These are phyloP conservation scores for Urechis unicinctus DNA, from an alignment of 2,888 invertebrate genomes.

Conservation along the genomic window DNA sequence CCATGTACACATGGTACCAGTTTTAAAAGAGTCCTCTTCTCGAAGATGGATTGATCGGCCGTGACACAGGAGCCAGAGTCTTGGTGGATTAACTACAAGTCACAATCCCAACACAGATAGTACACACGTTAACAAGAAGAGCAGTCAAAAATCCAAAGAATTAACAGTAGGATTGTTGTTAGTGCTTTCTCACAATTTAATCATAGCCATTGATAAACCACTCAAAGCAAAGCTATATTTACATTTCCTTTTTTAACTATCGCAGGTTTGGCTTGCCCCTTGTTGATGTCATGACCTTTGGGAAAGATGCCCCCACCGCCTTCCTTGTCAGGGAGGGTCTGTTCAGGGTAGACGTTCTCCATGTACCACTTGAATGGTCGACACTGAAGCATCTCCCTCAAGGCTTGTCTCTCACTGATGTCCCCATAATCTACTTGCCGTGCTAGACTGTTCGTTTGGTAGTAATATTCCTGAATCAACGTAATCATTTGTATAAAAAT, in stretches of 20 bases:
- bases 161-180: too few relatives aligned
- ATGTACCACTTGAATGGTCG: constrained; percentile 78
- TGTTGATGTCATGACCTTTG: constrained; percentile 1
- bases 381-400: constrained; percentile 72
- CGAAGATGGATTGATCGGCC: constrained; percentile 68
- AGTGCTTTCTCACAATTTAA: too few relatives aligned
- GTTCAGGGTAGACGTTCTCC: constrained; percentile 65
- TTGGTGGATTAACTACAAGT: constrained; percentile 66
- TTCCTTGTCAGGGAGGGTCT: constrained; percentile 19
- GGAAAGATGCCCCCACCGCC: constrained; percentile 5
- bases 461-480: constrained; percentile 69
- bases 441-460: constrained; percentile 61
- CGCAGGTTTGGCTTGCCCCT: not conserved
- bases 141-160: too few relatives aligned
- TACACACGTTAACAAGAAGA: too few relatives aligned
- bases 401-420: constrained; percentile 64
- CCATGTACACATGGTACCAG: constrained; percentile 61
- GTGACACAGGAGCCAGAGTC: constrained; percentile 73
- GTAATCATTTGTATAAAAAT: too few relatives aligned
- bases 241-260: constrained; percentile 8
- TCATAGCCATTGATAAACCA: too few relatives aligned
- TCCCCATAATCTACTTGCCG: constrained; percentile 63
- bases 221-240: not conserved
- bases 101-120: too few relatives aligned
- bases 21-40: constrained; percentile 68